Evolutionary conservation across 2,113 vertebrate genomes (phyloP).

Genomic region (Megalops atlanticus): DNA sequence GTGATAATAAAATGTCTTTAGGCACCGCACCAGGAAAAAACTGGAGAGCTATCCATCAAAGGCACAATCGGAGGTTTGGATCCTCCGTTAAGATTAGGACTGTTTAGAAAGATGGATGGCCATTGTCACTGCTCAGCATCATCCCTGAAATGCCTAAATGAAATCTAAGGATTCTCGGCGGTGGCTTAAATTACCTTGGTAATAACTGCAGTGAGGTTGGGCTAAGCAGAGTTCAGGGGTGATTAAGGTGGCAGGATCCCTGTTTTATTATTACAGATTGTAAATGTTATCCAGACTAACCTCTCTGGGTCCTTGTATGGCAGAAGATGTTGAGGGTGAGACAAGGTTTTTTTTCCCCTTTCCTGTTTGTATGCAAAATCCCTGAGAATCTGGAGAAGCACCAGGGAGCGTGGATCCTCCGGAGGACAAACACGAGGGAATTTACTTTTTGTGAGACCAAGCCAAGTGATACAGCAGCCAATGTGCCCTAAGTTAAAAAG

Average conservation of each 20-base stretch:
- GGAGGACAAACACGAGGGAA: too few species aligned
- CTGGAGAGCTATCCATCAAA: conserved; percentile 75
- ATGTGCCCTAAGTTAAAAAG: too few species aligned
- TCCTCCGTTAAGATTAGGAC: conserved; percentile 81
- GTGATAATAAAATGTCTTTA: conserved; percentile 50
- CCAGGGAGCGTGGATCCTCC: neutral
- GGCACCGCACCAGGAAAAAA: conserved; percentile 42
- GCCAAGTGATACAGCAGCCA: too few species aligned
- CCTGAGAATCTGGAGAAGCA: neutral
- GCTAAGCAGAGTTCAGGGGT: conserved; percentile 50
- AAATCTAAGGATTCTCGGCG: conserved; percentile 72
- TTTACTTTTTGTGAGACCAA: too few species aligned
- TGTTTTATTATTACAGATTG: conserved; percentile 51
- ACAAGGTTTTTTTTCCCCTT: neutral
- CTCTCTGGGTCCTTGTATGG: conserved; percentile 20
- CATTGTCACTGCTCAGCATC: conserved; percentile 65
- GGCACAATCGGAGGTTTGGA: conserved; percentile 63
- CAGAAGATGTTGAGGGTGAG: conserved; percentile 5
- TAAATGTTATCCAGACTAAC: conserved; percentile 48
- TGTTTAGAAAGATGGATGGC: conserved; percentile 82
- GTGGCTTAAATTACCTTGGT: conserved; percentile 76
- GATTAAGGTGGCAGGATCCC: conserved; percentile 46
- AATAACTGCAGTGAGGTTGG: conserved; percentile 47
- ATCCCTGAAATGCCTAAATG: conserved; percentile 71
- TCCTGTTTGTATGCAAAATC: neutral